Evolutionary conservation across 2,113 vertebrate genomes (phyloP), one percentile per base, ranked within the genome.

Genomic region (Oreamnos americanus): DNA sequence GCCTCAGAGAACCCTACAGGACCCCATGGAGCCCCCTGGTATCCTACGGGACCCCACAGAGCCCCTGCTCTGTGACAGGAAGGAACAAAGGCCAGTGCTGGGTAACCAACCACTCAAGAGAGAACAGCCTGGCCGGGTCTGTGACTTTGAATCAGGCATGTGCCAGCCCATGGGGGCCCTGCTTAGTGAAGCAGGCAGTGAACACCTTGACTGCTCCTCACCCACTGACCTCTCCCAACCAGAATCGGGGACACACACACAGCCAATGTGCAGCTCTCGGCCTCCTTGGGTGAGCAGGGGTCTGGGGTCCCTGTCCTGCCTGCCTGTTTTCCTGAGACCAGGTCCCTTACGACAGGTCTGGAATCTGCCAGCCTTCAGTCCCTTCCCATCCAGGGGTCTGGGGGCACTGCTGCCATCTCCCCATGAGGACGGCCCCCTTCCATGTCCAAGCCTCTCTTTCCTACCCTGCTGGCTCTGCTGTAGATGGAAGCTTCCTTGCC

Each of bases 401-500:
- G 19, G 57, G 90, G 19, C 3, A 5, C 45, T 1, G 45, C 45
- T 47, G 14, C 86, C 0, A 4, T 47, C 3, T 49, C 53, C 14
- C 6, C 10, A 33, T 0, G 2, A 13, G 89, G 15, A 25, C 0
- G 0, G 9, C 43, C 55, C 39, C 10, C 3, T 49, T 43, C 53
- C 7, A 3, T 15, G 64, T 45, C 88, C 43, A 30, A 15, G 19
- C 87, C 47, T 33, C 6, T 36, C 64, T 19, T 28, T 28, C 87
- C 51, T 2, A 3, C 5, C 17, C 57, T 2, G 33, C 57, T 7
- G 26, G 47, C 58, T 30, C 26, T 26, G 5, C 51, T 14, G 7
- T 11, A 7, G 51, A 19, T 2, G 2, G 45, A 19, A 45, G 25
- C 58, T 53, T 30, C 58, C 90, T 3, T 2, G 25, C 78, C 26